Percentiles rank a stretch among this genome's conserved stretches.
Conservation (phyloP, 1,140 invertebrate species). For the Uloborus diversus region DNA sequence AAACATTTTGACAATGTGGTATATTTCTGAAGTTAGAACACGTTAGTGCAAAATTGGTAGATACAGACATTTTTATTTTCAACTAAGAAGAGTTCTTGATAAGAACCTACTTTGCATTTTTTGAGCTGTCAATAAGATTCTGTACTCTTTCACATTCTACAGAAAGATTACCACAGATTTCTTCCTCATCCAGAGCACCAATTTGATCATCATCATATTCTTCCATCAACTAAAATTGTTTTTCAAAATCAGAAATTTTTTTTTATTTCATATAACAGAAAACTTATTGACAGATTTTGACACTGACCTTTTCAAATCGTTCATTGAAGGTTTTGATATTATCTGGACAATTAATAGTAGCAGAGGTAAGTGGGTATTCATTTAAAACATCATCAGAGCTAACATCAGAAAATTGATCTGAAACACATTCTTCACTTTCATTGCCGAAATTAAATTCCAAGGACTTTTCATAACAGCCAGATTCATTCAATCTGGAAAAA, state of each 20-base stretch:
- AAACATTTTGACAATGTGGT: no score
- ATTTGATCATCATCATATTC: conserved; percentile 38
- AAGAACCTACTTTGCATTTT: no score
- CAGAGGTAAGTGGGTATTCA: neutral
- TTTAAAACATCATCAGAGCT: neutral
- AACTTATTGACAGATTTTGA: neutral
- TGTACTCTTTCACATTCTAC: no score
- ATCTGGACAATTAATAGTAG: conserved; percentile 6
- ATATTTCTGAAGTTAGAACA: conserved; percentile 1
- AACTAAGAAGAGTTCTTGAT: no score
- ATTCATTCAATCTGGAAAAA: neutral
- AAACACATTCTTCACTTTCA: neutral
- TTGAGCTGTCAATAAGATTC: no score
- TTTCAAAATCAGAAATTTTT: neutral
- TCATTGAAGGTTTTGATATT: conserved; percentile 17
- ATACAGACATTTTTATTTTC: no score
- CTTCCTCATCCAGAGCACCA: conserved; percentile 39
- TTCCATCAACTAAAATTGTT: conserved; percentile 8
- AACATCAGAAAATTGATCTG: conserved; percentile 18
- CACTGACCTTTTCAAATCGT: conserved; percentile 16
- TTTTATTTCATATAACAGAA: neutral
- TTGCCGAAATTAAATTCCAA: neutral
- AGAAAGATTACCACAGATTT: conserved; percentile 2
- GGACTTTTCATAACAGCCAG: neutral
- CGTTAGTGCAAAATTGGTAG: no score